Percentiles rank a stretch among this genome's conserved stretches.
Evolutionary conservation across 2,797 vertebrate genomes (phyloP).

Genomic region (Fratercula arctica): DNA sequence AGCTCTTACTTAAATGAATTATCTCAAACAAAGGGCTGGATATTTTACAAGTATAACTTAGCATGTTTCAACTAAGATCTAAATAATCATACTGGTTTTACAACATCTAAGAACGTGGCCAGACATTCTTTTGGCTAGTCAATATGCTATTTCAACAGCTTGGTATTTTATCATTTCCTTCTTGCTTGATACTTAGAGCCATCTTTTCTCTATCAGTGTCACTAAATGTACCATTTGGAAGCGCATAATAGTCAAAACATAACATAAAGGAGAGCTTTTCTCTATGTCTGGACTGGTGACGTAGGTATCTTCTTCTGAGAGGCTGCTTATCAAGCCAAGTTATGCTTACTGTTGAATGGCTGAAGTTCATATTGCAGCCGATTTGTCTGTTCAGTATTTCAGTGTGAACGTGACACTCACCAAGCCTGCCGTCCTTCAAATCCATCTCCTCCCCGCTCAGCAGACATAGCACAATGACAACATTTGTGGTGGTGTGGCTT

Average conservation of each 20-base stretch:
- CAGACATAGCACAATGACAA: background rate
- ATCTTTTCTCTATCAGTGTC: conserved; percentile 57
- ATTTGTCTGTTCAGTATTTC: conserved; percentile 12
- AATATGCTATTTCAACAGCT: conserved; percentile 33
- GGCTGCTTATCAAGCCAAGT: conserved; percentile 43
- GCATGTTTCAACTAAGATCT: conserved; percentile 22
- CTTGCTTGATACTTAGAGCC: conserved; percentile 36
- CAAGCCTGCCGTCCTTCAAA: conserved; percentile 12
- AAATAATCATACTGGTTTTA: conserved; percentile 45
- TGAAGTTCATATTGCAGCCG: background rate
- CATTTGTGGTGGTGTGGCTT: background rate
- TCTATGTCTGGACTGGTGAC: conserved; percentile 6
- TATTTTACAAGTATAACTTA: conserved; percentile 38
- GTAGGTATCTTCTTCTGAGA: background rate
- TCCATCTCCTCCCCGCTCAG: conserved; percentile 16
- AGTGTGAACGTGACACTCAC: background rate
- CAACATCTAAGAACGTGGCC: conserved; percentile 38
- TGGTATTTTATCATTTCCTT: conserved; percentile 55
- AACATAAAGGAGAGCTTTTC: conserved; percentile 54
- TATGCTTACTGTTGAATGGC: background rate
- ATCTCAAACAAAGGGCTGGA: background rate
- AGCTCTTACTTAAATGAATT: background rate
- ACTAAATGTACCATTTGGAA: conserved; percentile 49
- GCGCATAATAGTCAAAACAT: conserved; percentile 45
- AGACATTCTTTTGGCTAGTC: conserved; percentile 47